Evolutionary conservation across 1,140 invertebrate genomes (phyloP).

Genomic region (Euura saliciscinereae): DNA sequence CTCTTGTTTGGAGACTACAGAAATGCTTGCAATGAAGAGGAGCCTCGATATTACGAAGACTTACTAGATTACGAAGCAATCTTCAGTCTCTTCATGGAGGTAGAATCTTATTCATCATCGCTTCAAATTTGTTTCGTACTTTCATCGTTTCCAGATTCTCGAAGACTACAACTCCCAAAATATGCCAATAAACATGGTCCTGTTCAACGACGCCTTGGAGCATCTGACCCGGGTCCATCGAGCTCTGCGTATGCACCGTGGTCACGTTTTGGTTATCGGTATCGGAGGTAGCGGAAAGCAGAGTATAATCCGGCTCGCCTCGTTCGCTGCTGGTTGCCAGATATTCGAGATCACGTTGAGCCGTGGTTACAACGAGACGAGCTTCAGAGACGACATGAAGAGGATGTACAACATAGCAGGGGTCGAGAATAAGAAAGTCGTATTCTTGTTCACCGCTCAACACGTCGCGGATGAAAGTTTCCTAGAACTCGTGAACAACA

Average conservation of each 20-base stretch:
- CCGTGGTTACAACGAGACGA: constrained; percentile 80
- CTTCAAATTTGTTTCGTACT: constrained; percentile 13
- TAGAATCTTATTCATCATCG: constrained; percentile 40
- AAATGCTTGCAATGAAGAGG: constrained; percentile 79
- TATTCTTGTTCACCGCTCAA: constrained; percentile 84
- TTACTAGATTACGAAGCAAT: constrained; percentile 86
- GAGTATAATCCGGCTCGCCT: constrained; percentile 71
- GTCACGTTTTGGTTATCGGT: constrained; percentile 84
- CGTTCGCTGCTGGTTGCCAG: constrained; percentile 79
- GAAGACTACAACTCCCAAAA: constrained; percentile 81
- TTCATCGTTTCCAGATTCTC: constrained; percentile 67
- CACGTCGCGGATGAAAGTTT: constrained; percentile 83
- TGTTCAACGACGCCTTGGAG: constrained; percentile 90
- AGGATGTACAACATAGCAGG: constrained; percentile 75
- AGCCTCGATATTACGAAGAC: constrained; percentile 85
- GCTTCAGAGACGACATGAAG: constrained; percentile 88
- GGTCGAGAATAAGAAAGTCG: constrained; percentile 76
- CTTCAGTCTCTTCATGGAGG: constrained; percentile 84
- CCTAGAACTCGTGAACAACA: constrained; percentile 89
- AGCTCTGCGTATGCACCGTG: constrained; percentile 80
- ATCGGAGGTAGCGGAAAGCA: constrained; percentile 87
- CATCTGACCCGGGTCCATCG: constrained; percentile 87
- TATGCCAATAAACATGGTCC: constrained; percentile 73
- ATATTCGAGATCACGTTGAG: constrained; percentile 84
- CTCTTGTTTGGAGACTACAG: constrained; percentile 87